Percentiles rank a stretch among this genome's conserved stretches.
Evolutionary conservation across 2,113 vertebrate genomes (phyloP).

Genomic region (Alaudala cheleensis): DNA sequence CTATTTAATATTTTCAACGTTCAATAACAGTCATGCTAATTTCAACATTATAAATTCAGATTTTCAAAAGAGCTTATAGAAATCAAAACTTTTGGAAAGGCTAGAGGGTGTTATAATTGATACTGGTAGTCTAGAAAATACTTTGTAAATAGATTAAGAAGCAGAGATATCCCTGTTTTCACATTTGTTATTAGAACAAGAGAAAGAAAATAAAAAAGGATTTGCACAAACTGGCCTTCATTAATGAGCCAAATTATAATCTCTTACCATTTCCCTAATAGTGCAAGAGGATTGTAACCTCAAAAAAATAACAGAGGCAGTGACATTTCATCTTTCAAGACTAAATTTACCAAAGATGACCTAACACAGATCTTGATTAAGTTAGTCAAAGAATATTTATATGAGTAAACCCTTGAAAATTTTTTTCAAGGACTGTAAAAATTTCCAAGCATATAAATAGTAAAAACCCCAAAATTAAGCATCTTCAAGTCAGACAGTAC

Average conservation of each 20-base stretch:
- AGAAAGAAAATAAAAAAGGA: neutral
- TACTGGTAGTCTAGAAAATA: neutral
- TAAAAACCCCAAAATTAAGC: neutral
- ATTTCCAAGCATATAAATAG: neutral
- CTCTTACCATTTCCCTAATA: neutral
- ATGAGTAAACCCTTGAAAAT: neutral
- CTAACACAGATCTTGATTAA: neutral
- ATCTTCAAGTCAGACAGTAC: neutral
- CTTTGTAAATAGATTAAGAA: neutral
- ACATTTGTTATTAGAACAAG: neutral
- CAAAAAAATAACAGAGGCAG: neutral
- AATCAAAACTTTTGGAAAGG: neutral
- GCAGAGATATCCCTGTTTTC: neutral
- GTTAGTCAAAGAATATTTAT: neutral
- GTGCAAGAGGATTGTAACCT: neutral
- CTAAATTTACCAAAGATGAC: neutral
- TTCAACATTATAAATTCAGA: neutral
- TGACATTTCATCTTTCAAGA: neutral
- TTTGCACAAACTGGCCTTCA: neutral
- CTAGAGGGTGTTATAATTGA: neutral
- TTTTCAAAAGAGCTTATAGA: neutral
- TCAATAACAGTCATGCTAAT: neutral
- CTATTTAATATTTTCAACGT: neutral
- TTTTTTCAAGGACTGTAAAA: neutral
- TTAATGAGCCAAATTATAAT: neutral